Evolutionary conservation across 2,797 vertebrate genomes (phyloP), one percentile per base, ranked within the genome.

Genomic region (Bufotes viridis): DNA sequence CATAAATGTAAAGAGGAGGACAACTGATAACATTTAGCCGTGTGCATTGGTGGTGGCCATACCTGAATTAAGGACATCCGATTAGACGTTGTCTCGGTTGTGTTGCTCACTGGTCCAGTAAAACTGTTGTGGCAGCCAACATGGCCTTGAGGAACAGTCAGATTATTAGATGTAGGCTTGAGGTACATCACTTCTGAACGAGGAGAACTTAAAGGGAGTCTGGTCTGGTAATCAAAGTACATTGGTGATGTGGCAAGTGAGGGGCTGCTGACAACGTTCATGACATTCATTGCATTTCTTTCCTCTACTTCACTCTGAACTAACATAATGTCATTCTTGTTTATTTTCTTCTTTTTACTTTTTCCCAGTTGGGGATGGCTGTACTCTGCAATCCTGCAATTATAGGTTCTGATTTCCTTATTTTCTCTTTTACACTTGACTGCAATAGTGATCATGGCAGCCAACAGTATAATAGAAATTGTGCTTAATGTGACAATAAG

Each of bases 61-160:
- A 99, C 98, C 98, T 99, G 98, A 95, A 99, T 99, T 96, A 99
- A 97, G 94, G 98, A 99, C 98, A 99, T 99, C 97, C 98, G 97
- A 96, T 98, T 98, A 94, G 96, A 96, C 88, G 98, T 96, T 93
- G 97, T 97, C 95, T 99, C 98, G 84, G 96, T 98, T 92, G 97
- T 95, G 94, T 97, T 99, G 94, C 96, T 98, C 95, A 97, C 97
- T 94, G 97, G 97, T 93, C 98, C 96, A 74, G 98, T 98, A 96
- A 99, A 99, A 96, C 98, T 99, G 95, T 97, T 98, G 96, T 99
- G 98, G 95, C 98, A 99, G 93, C 96, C 96, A 92, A 95, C 95
- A 93, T 98, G 98, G 92, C 98, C 98, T 96, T 99, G 98, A 91
- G 98, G 97, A 93, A 99, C 98, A 94, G 97, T 97, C 95, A 99